These are phyloP conservation scores for Aplodontia rufa DNA, from an alignment of 2,113 vertebrate genomes.

Conservation along the genomic window DNA sequence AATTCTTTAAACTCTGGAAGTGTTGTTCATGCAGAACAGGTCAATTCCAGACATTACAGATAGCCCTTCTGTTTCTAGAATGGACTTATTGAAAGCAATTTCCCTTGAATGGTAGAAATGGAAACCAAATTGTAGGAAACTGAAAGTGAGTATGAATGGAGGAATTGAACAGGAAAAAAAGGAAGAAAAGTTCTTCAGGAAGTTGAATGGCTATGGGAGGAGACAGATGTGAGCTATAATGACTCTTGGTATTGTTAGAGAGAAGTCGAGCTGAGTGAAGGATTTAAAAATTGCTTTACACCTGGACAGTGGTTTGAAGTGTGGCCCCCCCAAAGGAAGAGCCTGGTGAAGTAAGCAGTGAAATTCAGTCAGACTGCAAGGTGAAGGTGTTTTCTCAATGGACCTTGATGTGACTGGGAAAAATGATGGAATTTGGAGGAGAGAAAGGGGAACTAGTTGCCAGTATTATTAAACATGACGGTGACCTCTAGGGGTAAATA, in stretches of 20 bases:
- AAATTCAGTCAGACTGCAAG: neutral
- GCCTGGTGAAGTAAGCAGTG: neutral
- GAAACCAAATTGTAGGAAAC: neutral
- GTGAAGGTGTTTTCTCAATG: accelerated
- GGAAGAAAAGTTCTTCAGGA: neutral
- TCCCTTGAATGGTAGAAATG: conserved; percentile 13
- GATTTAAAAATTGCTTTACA: neutral
- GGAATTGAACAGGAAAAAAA: neutral
- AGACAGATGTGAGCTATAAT: accelerated
- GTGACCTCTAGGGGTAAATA: neutral
- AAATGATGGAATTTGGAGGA: neutral
- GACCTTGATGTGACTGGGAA: neutral
- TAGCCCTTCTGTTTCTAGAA: neutral
- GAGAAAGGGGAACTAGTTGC: neutral
- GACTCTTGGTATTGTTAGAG: neutral
- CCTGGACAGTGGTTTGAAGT: neutral
- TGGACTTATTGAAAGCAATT: neutral
- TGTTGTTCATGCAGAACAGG: neutral
- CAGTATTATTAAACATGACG: neutral
- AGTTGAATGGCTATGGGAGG: neutral
- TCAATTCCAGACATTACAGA: neutral
- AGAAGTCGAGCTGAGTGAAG: neutral
- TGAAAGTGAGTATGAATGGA: neutral
- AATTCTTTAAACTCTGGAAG: conserved; percentile 22
- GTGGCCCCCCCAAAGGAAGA: neutral